These are phyloP conservation scores for Leptinotarsa texana DNA, from an alignment of 1,140 invertebrate genomes.

Conservation along the genomic window DNA sequence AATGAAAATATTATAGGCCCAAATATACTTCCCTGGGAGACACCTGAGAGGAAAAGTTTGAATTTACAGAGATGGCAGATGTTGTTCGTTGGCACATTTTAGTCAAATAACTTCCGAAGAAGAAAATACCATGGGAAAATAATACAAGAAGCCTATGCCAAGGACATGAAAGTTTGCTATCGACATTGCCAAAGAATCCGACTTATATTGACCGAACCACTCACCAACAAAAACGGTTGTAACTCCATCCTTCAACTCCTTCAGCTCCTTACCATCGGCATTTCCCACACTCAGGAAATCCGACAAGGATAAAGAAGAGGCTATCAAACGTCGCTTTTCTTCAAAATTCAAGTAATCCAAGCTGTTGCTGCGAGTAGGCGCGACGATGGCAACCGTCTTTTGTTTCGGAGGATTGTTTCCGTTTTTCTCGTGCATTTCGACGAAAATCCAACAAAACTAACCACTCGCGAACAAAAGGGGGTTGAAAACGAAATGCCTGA, in stretches of 20 bases:
- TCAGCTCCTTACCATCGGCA: conserved; percentile 61
- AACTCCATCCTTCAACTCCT: conserved; percentile 55
- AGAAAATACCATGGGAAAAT: too few species aligned
- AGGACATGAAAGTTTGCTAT: too few species aligned
- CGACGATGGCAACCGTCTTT: conserved; percentile 67
- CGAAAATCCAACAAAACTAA: conserved; percentile 39
- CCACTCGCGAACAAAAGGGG: not conserved
- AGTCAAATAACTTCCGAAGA: too few species aligned
- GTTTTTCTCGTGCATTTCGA: conserved; percentile 45
- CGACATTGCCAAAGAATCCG: too few species aligned
- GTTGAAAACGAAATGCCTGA: not conserved
- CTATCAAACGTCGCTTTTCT: conserved; percentile 86
- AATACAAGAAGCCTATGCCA: too few species aligned
- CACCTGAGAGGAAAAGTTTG: too few species aligned
- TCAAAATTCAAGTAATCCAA: conserved; percentile 89
- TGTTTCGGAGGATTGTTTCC: conserved; percentile 57
- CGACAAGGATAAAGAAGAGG: conserved; percentile 81
- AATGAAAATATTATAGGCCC: too few species aligned
- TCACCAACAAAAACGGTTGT: conserved; percentile 59
- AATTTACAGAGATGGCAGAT: too few species aligned
- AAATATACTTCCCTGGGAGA: too few species aligned
- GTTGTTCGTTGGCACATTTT: too few species aligned
- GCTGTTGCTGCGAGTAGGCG: conserved; percentile 77
- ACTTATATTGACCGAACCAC: conserved; percentile 23
- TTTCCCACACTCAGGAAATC: conserved; percentile 80